Evolutionary conservation across 2,113 vertebrate species (phyloP), one percentile per base, ranked within the genome.

Genomic region (Nothobranchius kuhntae): DNA sequence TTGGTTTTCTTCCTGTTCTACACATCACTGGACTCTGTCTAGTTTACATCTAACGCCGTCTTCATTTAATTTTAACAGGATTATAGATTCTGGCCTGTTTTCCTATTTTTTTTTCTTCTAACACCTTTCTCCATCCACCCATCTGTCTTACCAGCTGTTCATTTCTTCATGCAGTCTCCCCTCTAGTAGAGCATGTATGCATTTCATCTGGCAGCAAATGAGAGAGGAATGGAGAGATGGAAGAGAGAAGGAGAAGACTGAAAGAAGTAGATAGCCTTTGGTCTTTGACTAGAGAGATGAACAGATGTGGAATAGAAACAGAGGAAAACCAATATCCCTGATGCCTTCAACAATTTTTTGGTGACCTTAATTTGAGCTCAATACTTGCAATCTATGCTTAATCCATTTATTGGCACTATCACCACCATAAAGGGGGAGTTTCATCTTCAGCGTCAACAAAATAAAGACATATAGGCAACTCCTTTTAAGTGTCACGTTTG

Each of bases 61-160:
- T 55, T 38, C 9, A 24, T 17, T 36, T 11, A 1, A 2, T 24
- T 45, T 61, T 0, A 24, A 38, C 13, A 14, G 30, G 26, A 56
- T 30, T 48, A 13, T 11, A 8, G 7, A 48, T 83, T 54, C 48
- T 65, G 55, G 17, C 61, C 71, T 70, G 46, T 65, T 71, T 65
- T 36, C 7, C 36, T 50, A 2, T 7, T 47, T 65, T 53, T 64
- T 52, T 47, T 53, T 73, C n/a, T 69, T 42, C 63, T 60, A 66
- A 77, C 77, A 62, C 71, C 51, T 81, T 72, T 70, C 53, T 73
- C 47, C 62, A 72, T 76, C 56, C 63, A 61, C 50, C 83, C 82
- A 83, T 89, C 84, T 89, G 87, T 61, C 52, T 65, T 15, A 87
- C 71, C 89, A 90, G 85, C 87, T 89, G 87, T 46, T 84, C n/a